Evolutionary conservation across 2,888 invertebrate genomes (phyloP), one percentile per base, ranked within the genome.

Genomic region (Drosophila siamana): DNA sequence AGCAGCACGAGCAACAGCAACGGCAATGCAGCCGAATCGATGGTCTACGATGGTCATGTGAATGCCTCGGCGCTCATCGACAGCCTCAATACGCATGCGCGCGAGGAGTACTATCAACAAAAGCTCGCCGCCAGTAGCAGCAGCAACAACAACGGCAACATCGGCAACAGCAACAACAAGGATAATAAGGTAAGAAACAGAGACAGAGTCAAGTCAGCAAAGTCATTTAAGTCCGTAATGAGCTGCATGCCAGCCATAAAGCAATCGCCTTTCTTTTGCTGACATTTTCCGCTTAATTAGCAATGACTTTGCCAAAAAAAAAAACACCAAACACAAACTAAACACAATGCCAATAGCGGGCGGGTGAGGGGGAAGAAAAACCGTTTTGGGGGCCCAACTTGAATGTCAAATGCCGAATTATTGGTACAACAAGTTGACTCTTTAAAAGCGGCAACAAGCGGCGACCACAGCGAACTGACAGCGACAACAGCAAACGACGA

Each of bases 1-100:
- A 61, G 28, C 67, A 11, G 38, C 41, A 75, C 67, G 70, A 77
- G 52, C 52, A 81, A 24, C 67, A n/a, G 38, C 38, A 75, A 69
- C 73, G 76, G 52, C 52, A 81, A 60, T 51, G 30, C 52, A 5
- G 54, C 71, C 60, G 85, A 85, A 68, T 89, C 90, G 59, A 84
- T 92, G 65, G 89, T 90, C 68, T 92, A 92, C 70, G 91, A 91
- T 88, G 78, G 87, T 2, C 91, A 91, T 83, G 92, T 91, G 69
- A 92, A 92, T 80, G 90, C 92, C 44, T 91, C 92, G 54, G 91
- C 92, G 36, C 89, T 92, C 70, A 92, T 92, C 78, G 92, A 92
- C 80, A 92, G 91, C 76, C 83, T 92, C 52, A 91, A 91, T 82
- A 89, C 91, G 69, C 89, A 92, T 67, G 91, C 92, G 60, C 91